Evolutionary conservation across 2,797 vertebrate species (phyloP).

Genomic region (Scolopax rusticola): DNA sequence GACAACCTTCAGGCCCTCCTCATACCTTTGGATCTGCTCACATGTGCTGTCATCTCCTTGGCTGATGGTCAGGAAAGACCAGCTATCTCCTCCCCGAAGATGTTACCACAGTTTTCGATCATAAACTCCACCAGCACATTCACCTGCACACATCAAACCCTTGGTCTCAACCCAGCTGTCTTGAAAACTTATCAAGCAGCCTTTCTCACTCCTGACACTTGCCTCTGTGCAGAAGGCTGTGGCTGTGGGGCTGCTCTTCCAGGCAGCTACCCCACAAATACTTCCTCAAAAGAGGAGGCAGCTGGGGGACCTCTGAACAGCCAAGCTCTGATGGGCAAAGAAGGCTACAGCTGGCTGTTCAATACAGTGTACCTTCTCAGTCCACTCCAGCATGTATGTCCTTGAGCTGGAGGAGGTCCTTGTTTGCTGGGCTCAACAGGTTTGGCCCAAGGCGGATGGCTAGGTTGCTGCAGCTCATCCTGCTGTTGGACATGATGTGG

Average conservation of each 20-base stretch:
- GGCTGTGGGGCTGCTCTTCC: background rate
- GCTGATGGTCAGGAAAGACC: background rate
- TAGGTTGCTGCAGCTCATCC: background rate
- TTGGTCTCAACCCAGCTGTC: background rate
- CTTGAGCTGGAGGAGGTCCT: background rate
- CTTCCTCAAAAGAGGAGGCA: background rate
- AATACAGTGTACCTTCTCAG: background rate
- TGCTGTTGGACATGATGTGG: background rate
- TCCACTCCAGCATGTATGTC: background rate
- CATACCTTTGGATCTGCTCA: background rate
- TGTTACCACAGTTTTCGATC: fast-evolving
- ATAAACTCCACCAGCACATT: background rate
- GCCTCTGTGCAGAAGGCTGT: background rate
- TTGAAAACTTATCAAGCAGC: fast-evolving
- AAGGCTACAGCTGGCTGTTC: background rate
- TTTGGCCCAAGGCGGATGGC: background rate
- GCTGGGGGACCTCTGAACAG: background rate
- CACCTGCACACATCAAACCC: background rate
- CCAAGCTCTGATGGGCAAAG: background rate
- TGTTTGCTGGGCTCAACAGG: background rate
- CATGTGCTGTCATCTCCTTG: fast-evolving
- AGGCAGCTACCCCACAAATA: background rate
- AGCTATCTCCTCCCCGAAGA: background rate
- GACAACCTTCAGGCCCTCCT: background rate
- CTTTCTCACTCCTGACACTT: background rate